Conservation (phyloP, 2,888 invertebrate species). For the Crossocerus cetratus region DNA sequence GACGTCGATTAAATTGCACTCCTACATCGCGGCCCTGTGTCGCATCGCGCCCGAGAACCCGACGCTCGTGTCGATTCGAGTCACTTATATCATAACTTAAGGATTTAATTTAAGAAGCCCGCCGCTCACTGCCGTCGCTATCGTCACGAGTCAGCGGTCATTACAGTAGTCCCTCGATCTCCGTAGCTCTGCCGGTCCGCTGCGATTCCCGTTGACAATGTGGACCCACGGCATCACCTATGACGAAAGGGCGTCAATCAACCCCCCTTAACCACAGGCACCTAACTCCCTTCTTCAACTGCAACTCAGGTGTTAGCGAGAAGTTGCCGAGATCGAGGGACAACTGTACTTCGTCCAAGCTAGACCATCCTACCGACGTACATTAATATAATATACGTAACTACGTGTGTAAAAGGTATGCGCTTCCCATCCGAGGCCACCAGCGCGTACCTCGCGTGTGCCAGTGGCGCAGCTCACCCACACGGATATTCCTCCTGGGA, state of each 20-base stretch:
- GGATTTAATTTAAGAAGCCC: neutral
- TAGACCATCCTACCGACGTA: conserved; percentile 15
- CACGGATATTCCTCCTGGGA: too few relatives aligned
- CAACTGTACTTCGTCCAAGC: neutral
- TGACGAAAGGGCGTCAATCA: too few relatives aligned
- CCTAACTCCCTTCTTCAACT: neutral
- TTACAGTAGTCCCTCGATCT: too few relatives aligned
- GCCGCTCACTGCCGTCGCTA: neutral
- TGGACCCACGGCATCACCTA: too few relatives aligned
- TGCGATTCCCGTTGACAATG: neutral
- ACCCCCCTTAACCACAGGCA: too few relatives aligned
- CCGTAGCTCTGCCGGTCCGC: conserved; percentile 6
- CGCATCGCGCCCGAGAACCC: conserved; percentile 18
- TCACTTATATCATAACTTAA: conserved; percentile 5
- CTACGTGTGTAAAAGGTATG: too few relatives aligned
- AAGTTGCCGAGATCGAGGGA: conserved; percentile 2
- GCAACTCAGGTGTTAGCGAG: neutral
- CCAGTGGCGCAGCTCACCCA: too few relatives aligned
- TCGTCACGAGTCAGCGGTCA: too few relatives aligned
- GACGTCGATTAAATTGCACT: conserved; percentile 6
- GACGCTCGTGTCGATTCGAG: conserved; percentile 24
- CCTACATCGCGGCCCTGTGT: conserved; percentile 9
- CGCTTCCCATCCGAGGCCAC: neutral
- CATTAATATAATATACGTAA: conserved; percentile 49
- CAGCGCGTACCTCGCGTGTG: neutral